Evolutionary conservation across 1,140 invertebrate species (phyloP).

Genomic region (Cylas formicarius): DNA sequence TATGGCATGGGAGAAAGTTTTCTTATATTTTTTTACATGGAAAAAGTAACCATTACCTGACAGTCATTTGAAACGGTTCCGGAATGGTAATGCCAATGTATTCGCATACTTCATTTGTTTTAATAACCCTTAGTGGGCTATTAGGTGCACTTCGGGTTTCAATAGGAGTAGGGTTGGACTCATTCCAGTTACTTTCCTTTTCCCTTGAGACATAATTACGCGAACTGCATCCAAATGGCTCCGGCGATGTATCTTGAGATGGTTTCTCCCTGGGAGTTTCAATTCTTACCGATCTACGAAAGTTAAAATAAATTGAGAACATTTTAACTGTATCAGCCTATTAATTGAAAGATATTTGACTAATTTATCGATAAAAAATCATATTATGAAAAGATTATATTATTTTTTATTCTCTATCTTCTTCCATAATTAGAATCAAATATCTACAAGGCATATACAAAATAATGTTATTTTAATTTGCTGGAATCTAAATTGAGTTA

Average conservation of each 20-base stretch:
- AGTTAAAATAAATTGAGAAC: too few relatives aligned
- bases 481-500: too few relatives aligned
- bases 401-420: too few relatives aligned
- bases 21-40: too few relatives aligned
- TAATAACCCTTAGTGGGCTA: conserved; percentile 44
- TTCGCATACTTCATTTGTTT: conserved; percentile 34
- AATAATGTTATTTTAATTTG: too few relatives aligned
- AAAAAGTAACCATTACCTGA: too few relatives aligned
- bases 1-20: too few relatives aligned
- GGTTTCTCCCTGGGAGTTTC: conserved; percentile 35
- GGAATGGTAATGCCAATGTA: conserved; percentile 50
- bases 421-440: conserved; percentile 2
- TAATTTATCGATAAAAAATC: neutral
- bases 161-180: conserved; percentile 22
- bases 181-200: too few relatives aligned
- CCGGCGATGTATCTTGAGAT: conserved; percentile 13
- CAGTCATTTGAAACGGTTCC: conserved; percentile 59
- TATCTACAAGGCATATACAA: neutral
- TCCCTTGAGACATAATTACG: conserved; percentile 25
- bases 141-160: conserved; percentile 47
- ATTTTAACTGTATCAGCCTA: too few relatives aligned
- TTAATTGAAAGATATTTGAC: neutral
- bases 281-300: conserved; percentile 38
- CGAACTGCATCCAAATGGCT: conserved; percentile 21
- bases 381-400: neutral